Conservation (phyloP, 30 jellyfish, hydroid and myxozoan genomes). For the Hydra vulgaris region DNA sequence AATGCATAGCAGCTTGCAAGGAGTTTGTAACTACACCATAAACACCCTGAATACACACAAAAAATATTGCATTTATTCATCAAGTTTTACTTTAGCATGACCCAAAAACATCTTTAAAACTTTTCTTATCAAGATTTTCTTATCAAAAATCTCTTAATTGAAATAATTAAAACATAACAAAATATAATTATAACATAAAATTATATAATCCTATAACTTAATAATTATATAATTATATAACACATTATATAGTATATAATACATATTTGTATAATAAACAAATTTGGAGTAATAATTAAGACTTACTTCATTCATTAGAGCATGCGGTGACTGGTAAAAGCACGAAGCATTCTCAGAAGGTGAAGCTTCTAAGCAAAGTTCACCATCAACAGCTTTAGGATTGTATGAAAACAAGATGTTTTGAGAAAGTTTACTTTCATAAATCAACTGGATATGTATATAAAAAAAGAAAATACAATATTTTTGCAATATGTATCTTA, state of each 20-base stretch:
- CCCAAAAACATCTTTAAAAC: no score
- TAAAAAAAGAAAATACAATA: not conserved
- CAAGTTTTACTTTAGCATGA: no score
- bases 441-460: conserved; percentile 12
- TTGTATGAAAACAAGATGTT: conserved; percentile 63
- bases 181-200: no score
- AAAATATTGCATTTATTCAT: no score
- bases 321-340: conserved; percentile 69
- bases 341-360: conserved; percentile 60
- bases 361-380: conserved; percentile 76
- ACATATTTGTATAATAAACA: no score
- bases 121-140: no score
- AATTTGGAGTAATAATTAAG: no score
- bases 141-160: no score
- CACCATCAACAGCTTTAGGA: conserved; percentile 92
- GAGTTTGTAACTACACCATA: conserved; percentile 86
- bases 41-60: conserved; percentile 58
- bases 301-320: conserved; percentile 89
- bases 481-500: not conserved
- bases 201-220: no score
- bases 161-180: no score
- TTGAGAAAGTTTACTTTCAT: conserved; percentile 79
- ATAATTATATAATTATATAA: no score
- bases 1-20: conserved; percentile 85
- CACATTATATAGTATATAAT: no score